Conservation (phyloP, 23 tunicate species). For the Halocynthia roretzi region DNA sequence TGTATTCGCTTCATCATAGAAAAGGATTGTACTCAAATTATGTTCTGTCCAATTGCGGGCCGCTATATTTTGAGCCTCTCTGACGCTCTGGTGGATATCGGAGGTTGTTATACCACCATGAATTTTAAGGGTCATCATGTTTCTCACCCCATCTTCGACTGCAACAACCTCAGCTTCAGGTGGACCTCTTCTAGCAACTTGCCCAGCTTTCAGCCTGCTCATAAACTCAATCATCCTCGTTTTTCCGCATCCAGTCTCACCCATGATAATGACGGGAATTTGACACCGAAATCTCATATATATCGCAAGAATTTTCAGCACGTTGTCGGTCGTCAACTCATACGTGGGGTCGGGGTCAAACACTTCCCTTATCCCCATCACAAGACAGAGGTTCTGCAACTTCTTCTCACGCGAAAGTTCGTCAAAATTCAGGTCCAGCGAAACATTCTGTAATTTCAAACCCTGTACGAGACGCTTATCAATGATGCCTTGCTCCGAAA, state of each 20-base stretch:
- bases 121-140: constrained; percentile 68
- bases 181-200: too few species aligned
- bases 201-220: constrained; percentile 59
- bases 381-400: constrained; percentile 26
- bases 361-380: constrained; percentile 27
- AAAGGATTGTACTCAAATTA: constrained; percentile 35
- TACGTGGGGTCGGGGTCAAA: constrained; percentile 56
- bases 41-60: constrained; percentile 8
- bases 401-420: constrained; percentile 28
- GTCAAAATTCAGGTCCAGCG: constrained; percentile 49
- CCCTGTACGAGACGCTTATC: constrained; percentile 3
- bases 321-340: constrained; percentile 73
- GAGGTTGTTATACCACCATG: constrained; percentile 68
- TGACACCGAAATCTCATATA: constrained; percentile 59
- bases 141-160: background rate
- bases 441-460: constrained; percentile 1
- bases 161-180: background rate
- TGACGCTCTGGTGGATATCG: constrained; percentile 23
- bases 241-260: constrained; percentile 80
- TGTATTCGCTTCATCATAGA: constrained; percentile 75
- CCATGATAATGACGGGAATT: constrained; percentile 71
- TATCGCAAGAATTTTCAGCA: constrained; percentile 65
- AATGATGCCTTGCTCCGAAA: constrained; percentile 29
- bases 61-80: constrained; percentile 29
- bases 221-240: constrained; percentile 76